phyloP scores from a whole-genome alignment of 2,113 vertebrate genomes.

The human region GRCh38 chr7:139960501-139961000 shows the following conservation, averaged over 20 bases:
- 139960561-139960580: no score
- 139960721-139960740: no score
- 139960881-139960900: neutral
- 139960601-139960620: no score
- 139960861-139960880: neutral
- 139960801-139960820: neutral
- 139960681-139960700: no score
- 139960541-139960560: no score
- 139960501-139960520: no score
- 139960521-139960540: no score
- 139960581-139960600: no score
- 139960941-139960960: neutral
- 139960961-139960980: neutral
- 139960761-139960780: neutral
- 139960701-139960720: no score
- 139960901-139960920: conserved; percentile 43
- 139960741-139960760: neutral
- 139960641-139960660: no score
- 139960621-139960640: no score
- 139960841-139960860: conserved; percentile 14
- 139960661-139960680: no score
- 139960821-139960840: neutral
- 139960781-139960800: neutral
- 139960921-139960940: neutral
- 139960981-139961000: neutral